phyloP scores from a whole-genome alignment of 1,140 invertebrate genomes.

The Trichoplusia ni region DNA sequence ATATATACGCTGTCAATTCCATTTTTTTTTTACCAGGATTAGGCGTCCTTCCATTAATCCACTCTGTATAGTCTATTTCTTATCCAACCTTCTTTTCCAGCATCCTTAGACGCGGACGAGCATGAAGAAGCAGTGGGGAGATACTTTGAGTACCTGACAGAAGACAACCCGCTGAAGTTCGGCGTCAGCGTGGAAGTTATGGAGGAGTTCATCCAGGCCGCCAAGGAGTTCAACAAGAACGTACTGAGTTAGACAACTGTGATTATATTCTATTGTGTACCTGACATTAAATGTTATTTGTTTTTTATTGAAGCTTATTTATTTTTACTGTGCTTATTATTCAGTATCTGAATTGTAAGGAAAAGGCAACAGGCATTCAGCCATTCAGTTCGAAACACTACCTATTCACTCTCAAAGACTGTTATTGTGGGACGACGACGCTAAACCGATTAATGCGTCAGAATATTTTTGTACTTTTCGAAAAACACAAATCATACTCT shows the following conservation, averaged over 20 bases:
- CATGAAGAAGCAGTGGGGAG: constrained; percentile 84
- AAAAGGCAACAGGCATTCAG: no score
- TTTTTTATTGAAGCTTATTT: neutral
- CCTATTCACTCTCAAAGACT: no score
- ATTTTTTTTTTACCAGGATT: no score
- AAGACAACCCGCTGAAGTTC: constrained; percentile 68
- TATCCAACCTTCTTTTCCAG: constrained; percentile 63
- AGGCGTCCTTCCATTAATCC: no score
- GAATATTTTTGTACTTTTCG: no score
- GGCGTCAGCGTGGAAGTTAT: constrained; percentile 68
- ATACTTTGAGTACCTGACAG: constrained; percentile 82
- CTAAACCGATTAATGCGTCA: no score
- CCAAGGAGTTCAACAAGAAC: constrained; percentile 51
- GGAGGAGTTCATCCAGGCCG: constrained; percentile 68
- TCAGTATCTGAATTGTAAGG: no score
- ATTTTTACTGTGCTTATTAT: neutral
- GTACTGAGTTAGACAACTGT: constrained; percentile 34
- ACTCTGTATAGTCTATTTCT: no score
- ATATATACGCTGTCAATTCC: no score
- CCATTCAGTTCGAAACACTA: no score
- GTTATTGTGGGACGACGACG: no score
- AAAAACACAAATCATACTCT: no score
- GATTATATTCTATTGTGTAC: constrained; percentile 40
- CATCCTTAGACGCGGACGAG: constrained; percentile 85
- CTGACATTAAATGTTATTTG: constrained; percentile 33